phyloP scores from a whole-genome alignment of 2,888 invertebrate genomes.

The Pandemis cinnamomeana region DNA sequence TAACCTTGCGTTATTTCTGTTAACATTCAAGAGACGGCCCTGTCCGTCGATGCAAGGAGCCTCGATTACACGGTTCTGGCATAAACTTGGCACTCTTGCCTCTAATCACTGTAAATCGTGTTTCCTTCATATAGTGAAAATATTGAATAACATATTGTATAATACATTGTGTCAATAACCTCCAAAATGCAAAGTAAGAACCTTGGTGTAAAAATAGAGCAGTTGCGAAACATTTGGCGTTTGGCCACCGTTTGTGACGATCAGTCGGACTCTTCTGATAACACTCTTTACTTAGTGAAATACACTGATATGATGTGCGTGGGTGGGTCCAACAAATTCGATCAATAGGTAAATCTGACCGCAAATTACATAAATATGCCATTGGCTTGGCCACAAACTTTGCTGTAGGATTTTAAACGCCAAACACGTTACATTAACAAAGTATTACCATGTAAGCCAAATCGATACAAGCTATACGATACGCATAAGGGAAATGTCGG shows the following conservation, averaged over 20 bases:
- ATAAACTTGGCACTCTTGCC: conserved; percentile 71
- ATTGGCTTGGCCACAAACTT: neutral
- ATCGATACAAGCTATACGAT: too few relatives aligned
- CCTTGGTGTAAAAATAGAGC: conserved; percentile 79
- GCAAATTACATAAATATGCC: neutral
- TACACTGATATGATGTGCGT: conserved; percentile 39
- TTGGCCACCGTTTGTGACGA: conserved; percentile 62
- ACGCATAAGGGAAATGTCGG: too few relatives aligned
- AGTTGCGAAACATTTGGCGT: conserved; percentile 80
- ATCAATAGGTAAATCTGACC: conserved; percentile 13
- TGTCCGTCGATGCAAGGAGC: conserved; percentile 23
- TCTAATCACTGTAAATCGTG: conserved; percentile 50
- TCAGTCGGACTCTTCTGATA: conserved; percentile 61
- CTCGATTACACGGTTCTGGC: conserved; percentile 50
- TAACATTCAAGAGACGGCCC: conserved; percentile 39
- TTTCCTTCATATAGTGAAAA: conserved; percentile 56
- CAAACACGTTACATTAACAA: too few relatives aligned
- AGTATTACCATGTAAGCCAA: too few relatives aligned
- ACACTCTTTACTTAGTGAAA: conserved; percentile 54
- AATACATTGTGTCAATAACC: conserved; percentile 80
- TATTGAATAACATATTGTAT: conserved; percentile 71
- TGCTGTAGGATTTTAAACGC: neutral
- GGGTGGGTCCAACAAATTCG: conserved; percentile 6
- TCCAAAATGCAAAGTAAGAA: conserved; percentile 78
- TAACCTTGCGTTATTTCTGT: conserved; percentile 72